Evolutionary conservation across 92 coral and sea anemone species (phyloP), one percentile per base, ranked within the genome.

Genomic region (Porites rus): DNA sequence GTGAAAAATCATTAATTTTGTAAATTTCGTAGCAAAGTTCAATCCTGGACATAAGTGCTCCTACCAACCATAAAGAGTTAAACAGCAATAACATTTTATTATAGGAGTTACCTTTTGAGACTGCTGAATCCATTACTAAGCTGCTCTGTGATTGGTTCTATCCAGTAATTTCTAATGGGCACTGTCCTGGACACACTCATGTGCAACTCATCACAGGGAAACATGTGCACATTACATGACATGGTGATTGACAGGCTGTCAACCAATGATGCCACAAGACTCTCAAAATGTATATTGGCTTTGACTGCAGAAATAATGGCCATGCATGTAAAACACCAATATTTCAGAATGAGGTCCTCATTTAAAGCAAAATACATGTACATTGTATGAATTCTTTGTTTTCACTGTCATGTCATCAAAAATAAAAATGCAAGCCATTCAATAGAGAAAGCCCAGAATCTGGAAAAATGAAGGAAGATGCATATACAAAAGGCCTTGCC

Each of bases 121-220:
- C 53, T 53, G 6, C 76, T 25, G 17, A 71, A 54, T 7, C 59
- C 58, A 67, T 53, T 79, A 65, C 76, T 94, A 58, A 96, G 91
- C 43, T 94, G 93, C n/a, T 93, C 90, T 63, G 90, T 93, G 7
- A 96, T 90, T 14, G 96, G 93, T 5, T 93, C 96, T 85, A 96
- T 96, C 99, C 99, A 96, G 80, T 96, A 95, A 72, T 96, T 96
- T 53, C 99, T 92, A 14, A 96, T 89, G 14, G 99, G 94, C 17
- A 96, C 98, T 18, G 99, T 96, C 59, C 94, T 92, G 19, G 99
- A 96, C 38, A 94, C 79, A 59, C 99, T 96, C 78, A 96, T 65
- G 81, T 96, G 98, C 31, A 96, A 82, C 43, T 96, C 98, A 72
- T 67, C 46, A 46, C 22, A 56, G 19, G 96, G 91, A 14, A 92